Conservation (phyloP, 2,113 vertebrate genomes). For the Nymphicus hollandicus region DNA sequence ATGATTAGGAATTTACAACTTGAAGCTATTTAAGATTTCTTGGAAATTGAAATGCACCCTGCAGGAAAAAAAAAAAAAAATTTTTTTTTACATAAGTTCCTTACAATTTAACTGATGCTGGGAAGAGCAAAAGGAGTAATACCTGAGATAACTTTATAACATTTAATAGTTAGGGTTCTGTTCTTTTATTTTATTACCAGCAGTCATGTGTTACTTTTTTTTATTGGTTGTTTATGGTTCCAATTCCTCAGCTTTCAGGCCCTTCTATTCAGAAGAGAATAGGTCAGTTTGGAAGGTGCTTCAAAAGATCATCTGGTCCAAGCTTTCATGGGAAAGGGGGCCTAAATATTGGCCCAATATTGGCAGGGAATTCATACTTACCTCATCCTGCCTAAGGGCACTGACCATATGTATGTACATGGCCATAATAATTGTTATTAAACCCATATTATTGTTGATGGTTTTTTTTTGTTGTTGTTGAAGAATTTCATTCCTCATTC, state of each 20-base stretch:
- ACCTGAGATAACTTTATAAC: background rate
- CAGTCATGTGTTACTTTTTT: background rate
- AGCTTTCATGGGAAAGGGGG: background rate
- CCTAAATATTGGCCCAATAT: background rate
- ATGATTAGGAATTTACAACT: slow-evolving; percentile 10
- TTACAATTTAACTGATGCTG: background rate
- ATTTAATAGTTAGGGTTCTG: background rate
- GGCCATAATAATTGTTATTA: background rate
- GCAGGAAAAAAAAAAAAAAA: background rate
- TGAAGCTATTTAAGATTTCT: background rate
- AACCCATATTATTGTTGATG: background rate
- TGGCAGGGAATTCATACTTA: background rate
- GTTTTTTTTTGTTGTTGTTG: background rate
- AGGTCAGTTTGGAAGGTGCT: background rate
- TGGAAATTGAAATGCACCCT: background rate
- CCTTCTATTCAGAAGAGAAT: background rate
- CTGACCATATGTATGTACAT: background rate
- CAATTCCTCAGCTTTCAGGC: background rate
- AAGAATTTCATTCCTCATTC: background rate
- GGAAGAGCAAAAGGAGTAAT: background rate
- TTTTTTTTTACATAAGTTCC: background rate
- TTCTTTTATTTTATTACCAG: background rate
- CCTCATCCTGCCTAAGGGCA: background rate
- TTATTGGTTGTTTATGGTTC: background rate
- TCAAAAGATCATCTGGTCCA: fast-evolving